Base-by-base conservation (phyloP, 2,113 vertebrate species). In the Balaenoptera acutorostrata region DNA sequence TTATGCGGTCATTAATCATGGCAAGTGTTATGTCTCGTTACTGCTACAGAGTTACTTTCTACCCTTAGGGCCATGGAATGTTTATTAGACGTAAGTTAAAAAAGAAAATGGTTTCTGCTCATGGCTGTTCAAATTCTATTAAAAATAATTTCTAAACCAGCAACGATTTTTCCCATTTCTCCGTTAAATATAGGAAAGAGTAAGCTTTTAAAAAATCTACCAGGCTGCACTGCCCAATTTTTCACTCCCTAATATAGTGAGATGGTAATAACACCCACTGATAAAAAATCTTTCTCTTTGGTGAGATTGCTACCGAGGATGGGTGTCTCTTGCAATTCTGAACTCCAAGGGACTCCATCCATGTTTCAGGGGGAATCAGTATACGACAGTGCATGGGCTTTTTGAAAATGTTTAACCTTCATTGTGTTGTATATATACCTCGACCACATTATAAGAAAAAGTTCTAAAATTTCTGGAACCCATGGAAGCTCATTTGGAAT, bases 1-100 rank as follows among this genome's bases (percentile, higher is more conserved):
- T 96, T 95, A 95, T 92, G 93, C 93, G 84, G 52, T 88, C 96
- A 85, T 98, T 95, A 84, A 97, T 97, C 97, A 97, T 36, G 36
- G 75, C 74, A 87, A 90, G 74, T 68, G 61, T 88, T 93, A 81
- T 6, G 83, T 93, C 95, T 97, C 82, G 39, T 86, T 74, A 95
- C 92, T 93, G 57, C 95, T 77, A 33, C 21, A 64, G 59, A 83
- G 68, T 90, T 91, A 75, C 78, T 94, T 75, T 75, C 72, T 29
- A 61, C 86, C 89, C 74, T 68, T 27, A 86, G 84, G 80, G 55
- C 80, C 5, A 5, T 0, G 29, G 29, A 69, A 69, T 93, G 77
- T 97, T 97, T 84, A 96, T 95, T 81, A 95, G 52, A 80, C 95
- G 86, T 77, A 41, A 81, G 49, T 93, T 95, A 39, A 92, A 96